Evolutionary conservation across 2,888 invertebrate species (phyloP).

Genomic region (Adelognathus sp.): DNA sequence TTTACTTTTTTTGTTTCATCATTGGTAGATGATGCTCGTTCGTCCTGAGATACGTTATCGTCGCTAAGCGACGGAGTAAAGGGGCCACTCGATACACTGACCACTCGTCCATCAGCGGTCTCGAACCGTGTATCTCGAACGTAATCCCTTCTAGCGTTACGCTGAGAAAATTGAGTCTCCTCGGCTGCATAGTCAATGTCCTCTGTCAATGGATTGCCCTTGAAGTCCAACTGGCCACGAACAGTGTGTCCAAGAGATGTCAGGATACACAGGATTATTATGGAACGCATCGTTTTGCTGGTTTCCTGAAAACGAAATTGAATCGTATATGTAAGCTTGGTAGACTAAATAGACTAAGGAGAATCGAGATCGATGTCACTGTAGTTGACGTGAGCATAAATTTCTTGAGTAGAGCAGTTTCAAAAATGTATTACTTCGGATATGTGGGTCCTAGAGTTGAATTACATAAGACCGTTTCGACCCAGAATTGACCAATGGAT

Average conservation of each 20-base stretch:
- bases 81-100: slow-evolving; percentile 8
- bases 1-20: background rate
- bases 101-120: slow-evolving; percentile 26
- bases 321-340: background rate
- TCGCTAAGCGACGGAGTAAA: slow-evolving; percentile 7
- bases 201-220: slow-evolving; percentile 77
- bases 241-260: slow-evolving; percentile 24
- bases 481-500: no score
- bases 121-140: slow-evolving; percentile 41
- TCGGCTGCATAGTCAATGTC: slow-evolving; percentile 76
- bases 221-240: slow-evolving; percentile 73
- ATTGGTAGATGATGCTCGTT: background rate
- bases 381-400: background rate
- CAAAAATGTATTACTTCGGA: no score
- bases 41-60: background rate
- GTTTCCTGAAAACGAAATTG: slow-evolving; percentile 61
- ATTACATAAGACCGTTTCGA: no score
- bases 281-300: slow-evolving; percentile 42
- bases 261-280: slow-evolving; percentile 53
- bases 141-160: slow-evolving; percentile 61
- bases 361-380: background rate
- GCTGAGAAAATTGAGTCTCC: slow-evolving; percentile 69
- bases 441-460: no score
- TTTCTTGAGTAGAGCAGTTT: no score
- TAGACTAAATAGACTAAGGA: background rate